phyloP scores from a whole-genome alignment of 2,888 invertebrate genomes.

The Steromphala cineraria region DNA sequence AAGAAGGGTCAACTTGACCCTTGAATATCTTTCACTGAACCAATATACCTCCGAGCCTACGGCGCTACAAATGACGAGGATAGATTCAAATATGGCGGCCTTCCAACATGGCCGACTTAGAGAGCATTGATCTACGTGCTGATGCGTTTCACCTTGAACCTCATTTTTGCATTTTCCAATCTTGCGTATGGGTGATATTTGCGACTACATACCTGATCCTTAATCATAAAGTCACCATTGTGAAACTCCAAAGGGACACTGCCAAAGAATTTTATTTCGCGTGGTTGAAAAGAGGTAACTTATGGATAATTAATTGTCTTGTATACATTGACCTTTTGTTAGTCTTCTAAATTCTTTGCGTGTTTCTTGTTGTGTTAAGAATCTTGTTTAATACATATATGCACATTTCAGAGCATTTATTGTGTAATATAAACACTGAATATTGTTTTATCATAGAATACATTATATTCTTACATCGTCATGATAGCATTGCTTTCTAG shows the following conservation, averaged over 20 bases:
- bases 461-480: slow-evolving; percentile 9
- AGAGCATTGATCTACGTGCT: not conserved
- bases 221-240: not conserved
- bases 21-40: not conserved
- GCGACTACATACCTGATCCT: not conserved
- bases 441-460: slow-evolving; percentile 4
- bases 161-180: not conserved
- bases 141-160: not conserved
- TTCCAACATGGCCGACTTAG: not conserved
- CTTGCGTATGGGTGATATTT: slow-evolving; percentile 5
- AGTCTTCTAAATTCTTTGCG: slow-evolving; percentile 6
- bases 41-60: not conserved
- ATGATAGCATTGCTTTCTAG: slow-evolving; percentile 1
- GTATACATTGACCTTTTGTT: not conserved
- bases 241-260: slow-evolving; percentile 3
- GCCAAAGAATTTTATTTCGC: slow-evolving; percentile 11
- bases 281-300: not conserved
- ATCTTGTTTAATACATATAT: not conserved
- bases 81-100: not conserved
- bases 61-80: not conserved
- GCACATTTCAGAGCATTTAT: slow-evolving; percentile 20
- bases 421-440: slow-evolving; percentile 11
- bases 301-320: not conserved
- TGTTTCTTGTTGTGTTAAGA: slow-evolving; percentile 9
- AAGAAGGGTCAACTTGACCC: not conserved